Evolutionary conservation across 1,140 invertebrate genomes (phyloP).

Genomic region (Drosophila rufa): DNA sequence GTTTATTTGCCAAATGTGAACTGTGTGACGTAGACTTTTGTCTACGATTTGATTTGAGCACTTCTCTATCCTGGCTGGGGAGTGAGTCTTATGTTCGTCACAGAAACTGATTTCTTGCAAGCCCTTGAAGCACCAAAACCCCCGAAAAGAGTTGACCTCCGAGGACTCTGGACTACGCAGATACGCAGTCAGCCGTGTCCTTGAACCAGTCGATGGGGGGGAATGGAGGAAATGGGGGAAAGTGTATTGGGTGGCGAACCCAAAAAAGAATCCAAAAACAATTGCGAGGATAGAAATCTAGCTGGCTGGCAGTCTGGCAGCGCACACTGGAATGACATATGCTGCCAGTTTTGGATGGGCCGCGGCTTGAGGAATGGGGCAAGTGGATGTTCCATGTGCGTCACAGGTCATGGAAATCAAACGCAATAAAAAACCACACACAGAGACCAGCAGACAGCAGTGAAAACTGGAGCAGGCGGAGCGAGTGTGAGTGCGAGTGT

Average conservation of each 20-base stretch:
- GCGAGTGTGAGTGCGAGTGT: neutral
- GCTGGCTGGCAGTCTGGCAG: constrained; percentile 55
- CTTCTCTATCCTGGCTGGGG: neutral
- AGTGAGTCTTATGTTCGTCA: neutral
- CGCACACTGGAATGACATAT: constrained; percentile 71
- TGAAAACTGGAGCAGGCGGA: constrained; percentile 65
- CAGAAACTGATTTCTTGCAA: neutral
- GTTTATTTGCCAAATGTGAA: too few relatives aligned
- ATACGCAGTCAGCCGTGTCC: constrained; percentile 56
- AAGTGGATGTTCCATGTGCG: constrained; percentile 51
- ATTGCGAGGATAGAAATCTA: constrained; percentile 71
- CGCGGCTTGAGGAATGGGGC: neutral
- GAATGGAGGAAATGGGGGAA: neutral
- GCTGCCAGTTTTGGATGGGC: constrained; percentile 40
- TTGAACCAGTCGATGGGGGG: constrained; percentile 57
- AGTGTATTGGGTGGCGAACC: neutral
- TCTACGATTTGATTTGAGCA: neutral
- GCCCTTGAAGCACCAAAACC: too few relatives aligned
- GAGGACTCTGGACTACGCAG: constrained; percentile 37
- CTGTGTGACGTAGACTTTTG: neutral
- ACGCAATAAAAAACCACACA: constrained; percentile 75
- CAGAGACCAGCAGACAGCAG: constrained; percentile 41
- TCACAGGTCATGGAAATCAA: constrained; percentile 78
- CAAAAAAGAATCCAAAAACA: constrained; percentile 45
- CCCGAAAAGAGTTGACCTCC: constrained; percentile 23